Evolutionary conservation across 2,888 invertebrate species (phyloP).

Genomic region (Andrena camellia): DNA sequence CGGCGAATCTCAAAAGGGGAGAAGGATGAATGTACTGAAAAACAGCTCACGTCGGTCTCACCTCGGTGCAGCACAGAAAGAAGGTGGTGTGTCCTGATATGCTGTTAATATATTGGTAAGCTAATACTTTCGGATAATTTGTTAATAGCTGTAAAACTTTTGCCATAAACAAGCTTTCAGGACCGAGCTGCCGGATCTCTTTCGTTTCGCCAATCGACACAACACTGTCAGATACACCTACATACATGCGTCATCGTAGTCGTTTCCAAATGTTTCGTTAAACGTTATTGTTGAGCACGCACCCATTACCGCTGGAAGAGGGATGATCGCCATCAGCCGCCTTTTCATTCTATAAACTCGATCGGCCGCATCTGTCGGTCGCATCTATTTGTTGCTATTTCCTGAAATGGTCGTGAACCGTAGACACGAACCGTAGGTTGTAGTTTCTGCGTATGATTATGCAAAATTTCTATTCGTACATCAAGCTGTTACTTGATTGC

Average conservation of each 20-base stretch:
- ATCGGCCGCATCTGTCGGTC: slow-evolving; percentile 7
- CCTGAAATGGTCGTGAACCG: slow-evolving; percentile 32
- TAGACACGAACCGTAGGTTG: slow-evolving; percentile 52
- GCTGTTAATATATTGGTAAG: slow-evolving; percentile 15
- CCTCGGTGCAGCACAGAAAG: slow-evolving; percentile 25
- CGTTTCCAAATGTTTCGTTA: slow-evolving; percentile 24
- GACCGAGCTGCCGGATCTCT: neutral
- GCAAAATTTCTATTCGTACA: slow-evolving; percentile 52
- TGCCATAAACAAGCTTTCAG: slow-evolving; percentile 15
- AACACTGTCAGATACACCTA: neutral
- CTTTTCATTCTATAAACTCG: slow-evolving; percentile 1
- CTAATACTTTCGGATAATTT: slow-evolving; percentile 6
- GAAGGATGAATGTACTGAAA: slow-evolving; percentile 16
- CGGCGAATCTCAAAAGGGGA: slow-evolving; percentile 43
- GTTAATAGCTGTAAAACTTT: slow-evolving; percentile 13
- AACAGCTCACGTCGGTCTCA: slow-evolving; percentile 34
- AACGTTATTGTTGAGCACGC: slow-evolving; percentile 13
- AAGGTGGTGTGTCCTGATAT: slow-evolving; percentile 16
- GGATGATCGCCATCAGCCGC: neutral
- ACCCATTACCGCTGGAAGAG: neutral
- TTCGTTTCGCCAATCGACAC: slow-evolving; percentile 5
- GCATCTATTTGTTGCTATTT: slow-evolving; percentile 40
- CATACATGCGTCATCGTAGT: neutral
- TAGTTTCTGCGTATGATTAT: slow-evolving; percentile 55
- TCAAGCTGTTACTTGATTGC: slow-evolving; percentile 56